Evolutionary conservation across 2,113 vertebrate genomes (phyloP), one percentile per base, ranked within the genome.

Genomic region (Drymodes brunneopygia): DNA sequence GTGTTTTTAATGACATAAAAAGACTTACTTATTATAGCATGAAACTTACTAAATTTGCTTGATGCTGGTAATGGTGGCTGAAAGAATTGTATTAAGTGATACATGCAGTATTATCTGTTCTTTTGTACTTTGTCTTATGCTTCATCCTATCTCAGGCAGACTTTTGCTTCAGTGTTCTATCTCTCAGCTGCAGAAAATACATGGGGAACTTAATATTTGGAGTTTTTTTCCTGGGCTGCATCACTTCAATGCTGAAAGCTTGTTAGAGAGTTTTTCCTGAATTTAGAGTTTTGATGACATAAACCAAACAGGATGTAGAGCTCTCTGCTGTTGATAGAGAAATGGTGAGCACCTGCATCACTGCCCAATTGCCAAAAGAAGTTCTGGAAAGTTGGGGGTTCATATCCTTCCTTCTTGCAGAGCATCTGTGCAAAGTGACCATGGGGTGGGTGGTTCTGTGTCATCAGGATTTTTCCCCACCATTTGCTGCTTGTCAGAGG

Each of bases 331-430:
- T 47, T 53, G 29, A 36, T 22, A 57, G 45, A 86, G 73, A 60
- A 66, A 15, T 27, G 27, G 22, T 17, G 42, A 84, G 44, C 28
- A 36, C 27, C 47, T 66, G 42, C 51, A 21, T 42, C 2, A 2
- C 23, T 23, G 20, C 29, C 28, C 9, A 9, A 31, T 48, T 79
- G 42, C 83, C 53, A n/a, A 0, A 35, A 57, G 57, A 47, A 44
- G 29, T 36, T n/a, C n/a, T 20, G 13, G 35, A 9, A 45, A 21
- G 23, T 47, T 67, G 65, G 23, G 28, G n/a, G 15, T 62, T 81
- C 2, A 2, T 45, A 3, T 47, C 33, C 35, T 40, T 35, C 29
- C 35, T 42, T 0, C 22, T 58, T 0, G 0, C 21, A 50, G 38
- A 25, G 13, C 1, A 3, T 27, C 27, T 25, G 11, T 31, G 20